Evolutionary conservation across 2,113 vertebrate genomes (phyloP).

Genomic region (Chaetops frenatus): DNA sequence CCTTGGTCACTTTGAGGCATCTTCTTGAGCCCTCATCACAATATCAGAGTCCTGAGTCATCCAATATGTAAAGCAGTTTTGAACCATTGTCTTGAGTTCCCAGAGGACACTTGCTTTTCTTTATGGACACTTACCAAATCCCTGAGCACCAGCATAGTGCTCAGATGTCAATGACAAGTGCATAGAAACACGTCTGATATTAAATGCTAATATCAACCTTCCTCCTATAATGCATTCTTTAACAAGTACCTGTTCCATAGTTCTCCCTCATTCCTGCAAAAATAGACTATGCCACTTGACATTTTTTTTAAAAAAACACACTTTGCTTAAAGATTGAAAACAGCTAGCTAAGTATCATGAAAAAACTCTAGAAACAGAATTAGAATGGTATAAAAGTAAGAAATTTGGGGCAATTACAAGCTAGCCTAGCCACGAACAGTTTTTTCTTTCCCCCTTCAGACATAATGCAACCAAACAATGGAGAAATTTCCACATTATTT

Average conservation of each 20-base stretch:
- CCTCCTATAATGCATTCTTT: not conserved
- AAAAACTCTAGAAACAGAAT: slow-evolving; percentile 57
- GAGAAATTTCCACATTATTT: slow-evolving; percentile 35
- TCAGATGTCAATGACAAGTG: not conserved
- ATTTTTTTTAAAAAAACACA: not conserved
- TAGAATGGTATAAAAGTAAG: slow-evolving; percentile 51
- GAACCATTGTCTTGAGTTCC: not conserved
- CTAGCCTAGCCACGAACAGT: slow-evolving; percentile 10
- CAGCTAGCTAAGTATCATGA: slow-evolving; percentile 1
- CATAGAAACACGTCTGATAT: not conserved
- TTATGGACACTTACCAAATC: not conserved
- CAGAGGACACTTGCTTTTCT: not conserved
- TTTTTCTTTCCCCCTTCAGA: slow-evolving; percentile 33
- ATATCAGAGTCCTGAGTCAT: not conserved
- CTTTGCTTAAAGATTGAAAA: slow-evolving; percentile 45
- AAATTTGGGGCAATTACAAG: slow-evolving; percentile 51
- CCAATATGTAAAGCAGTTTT: not conserved
- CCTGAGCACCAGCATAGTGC: not conserved
- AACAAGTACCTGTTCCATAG: not conserved
- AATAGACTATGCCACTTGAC: not conserved
- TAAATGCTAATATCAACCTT: not conserved
- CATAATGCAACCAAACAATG: slow-evolving; percentile 51
- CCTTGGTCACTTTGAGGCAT: rapidly evolving
- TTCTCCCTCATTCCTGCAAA: slow-evolving; percentile 13
- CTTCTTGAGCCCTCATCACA: not conserved